phyloP scores from a whole-genome alignment of 2,113 vertebrate species.

The Urocynchramus pylzowi region DNA sequence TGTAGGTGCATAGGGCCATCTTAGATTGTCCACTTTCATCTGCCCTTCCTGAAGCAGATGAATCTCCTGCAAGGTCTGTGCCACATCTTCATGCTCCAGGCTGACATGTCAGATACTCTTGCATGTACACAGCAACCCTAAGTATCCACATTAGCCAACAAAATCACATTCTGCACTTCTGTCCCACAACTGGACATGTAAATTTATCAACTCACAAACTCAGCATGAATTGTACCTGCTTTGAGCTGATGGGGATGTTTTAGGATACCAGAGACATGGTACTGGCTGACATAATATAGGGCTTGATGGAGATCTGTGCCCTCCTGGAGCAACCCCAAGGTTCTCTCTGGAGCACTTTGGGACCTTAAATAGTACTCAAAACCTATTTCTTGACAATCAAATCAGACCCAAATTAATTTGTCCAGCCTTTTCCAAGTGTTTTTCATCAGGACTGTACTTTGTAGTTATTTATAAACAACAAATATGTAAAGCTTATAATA shows the following conservation, averaged over 20 bases:
- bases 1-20: background rate
- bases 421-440: background rate
- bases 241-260: background rate
- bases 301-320: background rate
- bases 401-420: background rate
- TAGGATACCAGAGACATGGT: rapidly evolving
- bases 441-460: background rate
- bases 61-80: background rate
- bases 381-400: background rate
- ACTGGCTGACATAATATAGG: rapidly evolving
- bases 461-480: background rate
- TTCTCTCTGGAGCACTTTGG: background rate
- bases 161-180: background rate
- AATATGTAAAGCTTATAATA: slow-evolving; percentile 9
- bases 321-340: background rate
- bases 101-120: background rate
- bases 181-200: background rate
- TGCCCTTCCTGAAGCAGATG: background rate
- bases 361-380: background rate
- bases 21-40: background rate
- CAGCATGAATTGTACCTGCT: background rate
- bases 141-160: background rate
- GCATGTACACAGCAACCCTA: background rate
- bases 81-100: background rate
- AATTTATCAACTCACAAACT: background rate